Percentiles rank a stretch among this genome's conserved stretches.
These are phyloP conservation scores for Lota lota DNA, from an alignment of 2,113 vertebrate genomes.

Conservation along the genomic window DNA sequence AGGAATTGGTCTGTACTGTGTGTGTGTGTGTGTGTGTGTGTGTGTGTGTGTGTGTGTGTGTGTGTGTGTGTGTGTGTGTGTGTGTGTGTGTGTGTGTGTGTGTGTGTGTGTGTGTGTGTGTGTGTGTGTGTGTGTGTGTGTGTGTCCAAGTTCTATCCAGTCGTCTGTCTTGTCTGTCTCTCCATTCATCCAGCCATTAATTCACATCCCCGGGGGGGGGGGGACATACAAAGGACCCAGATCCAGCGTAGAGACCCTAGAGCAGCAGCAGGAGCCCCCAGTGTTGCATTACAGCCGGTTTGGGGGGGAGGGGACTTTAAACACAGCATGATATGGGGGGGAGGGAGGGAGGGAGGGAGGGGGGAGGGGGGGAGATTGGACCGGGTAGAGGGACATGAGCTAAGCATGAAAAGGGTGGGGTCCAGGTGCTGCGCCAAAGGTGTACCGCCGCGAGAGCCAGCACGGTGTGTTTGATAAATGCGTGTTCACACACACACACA, in stretches of 20 bases:
- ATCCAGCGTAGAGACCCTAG: slow-evolving; percentile 12
- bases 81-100: too few relatives aligned
- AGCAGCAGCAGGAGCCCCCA: slow-evolving; percentile 48
- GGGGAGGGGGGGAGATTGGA: slow-evolving; percentile 4
- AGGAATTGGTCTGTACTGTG: too few relatives aligned
- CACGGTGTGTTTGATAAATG: too few relatives aligned
- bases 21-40: too few relatives aligned
- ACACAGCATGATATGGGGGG: slow-evolving; percentile 15
- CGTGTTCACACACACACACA: too few relatives aligned
- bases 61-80: too few relatives aligned
- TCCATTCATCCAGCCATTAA: slow-evolving; percentile 2
- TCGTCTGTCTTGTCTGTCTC: too few relatives aligned
- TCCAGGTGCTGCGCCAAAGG: too few relatives aligned
- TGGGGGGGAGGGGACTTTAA: slow-evolving; percentile 55
- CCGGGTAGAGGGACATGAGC: too few relatives aligned
- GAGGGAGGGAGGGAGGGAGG: slow-evolving; percentile 8
- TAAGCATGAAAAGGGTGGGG: not conserved
- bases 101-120: slow-evolving; percentile 7
- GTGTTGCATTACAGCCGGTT: slow-evolving; percentile 49
- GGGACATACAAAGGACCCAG: slow-evolving; percentile 46
- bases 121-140: slow-evolving; percentile 2
- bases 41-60: too few relatives aligned
- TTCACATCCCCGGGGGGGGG: slow-evolving; percentile 21
- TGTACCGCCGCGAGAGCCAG: too few relatives aligned
- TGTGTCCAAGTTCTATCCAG: not conserved